A percentile compares a stretch with the other conserved stretches of the same genome.
phyloP scores from a whole-genome alignment of 2,797 vertebrate species.

The Melanogrammus aeglefinus region DNA sequence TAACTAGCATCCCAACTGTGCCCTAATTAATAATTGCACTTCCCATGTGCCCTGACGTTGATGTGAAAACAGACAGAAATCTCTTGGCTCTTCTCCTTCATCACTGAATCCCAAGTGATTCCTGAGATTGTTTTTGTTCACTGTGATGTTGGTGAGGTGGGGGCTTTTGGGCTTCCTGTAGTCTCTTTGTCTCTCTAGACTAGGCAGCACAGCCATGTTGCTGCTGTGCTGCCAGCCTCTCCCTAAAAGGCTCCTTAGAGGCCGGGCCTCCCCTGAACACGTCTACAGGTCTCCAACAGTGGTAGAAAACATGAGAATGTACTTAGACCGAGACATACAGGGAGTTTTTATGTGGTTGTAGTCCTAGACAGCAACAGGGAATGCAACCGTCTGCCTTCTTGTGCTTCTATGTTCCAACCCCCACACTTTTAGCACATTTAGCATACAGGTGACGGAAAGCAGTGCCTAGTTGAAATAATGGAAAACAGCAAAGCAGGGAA shows the following conservation, averaged over 20 bases:
- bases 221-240: slow-evolving; percentile 58
- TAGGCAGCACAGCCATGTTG: slow-evolving; percentile 59
- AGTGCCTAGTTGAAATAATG: slow-evolving; percentile 27
- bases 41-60: slow-evolving; percentile 53
- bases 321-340: slow-evolving; percentile 14
- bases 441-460: slow-evolving; percentile 55
- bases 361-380: slow-evolving; percentile 37
- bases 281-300: slow-evolving; percentile 26
- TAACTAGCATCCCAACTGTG: slow-evolving; percentile 56
- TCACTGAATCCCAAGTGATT: slow-evolving; percentile 73
- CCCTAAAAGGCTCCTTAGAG: slow-evolving; percentile 48
- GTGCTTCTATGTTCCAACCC: slow-evolving; percentile 40
- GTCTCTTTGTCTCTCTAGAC: slow-evolving; percentile 76
- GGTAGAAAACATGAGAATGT: slow-evolving; percentile 34
- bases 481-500: slow-evolving; percentile 20
- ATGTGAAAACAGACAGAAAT: slow-evolving; percentile 74
- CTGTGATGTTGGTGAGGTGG: slow-evolving; percentile 57
- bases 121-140: slow-evolving; percentile 77
- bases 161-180: slow-evolving; percentile 68
- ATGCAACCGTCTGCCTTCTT: slow-evolving; percentile 44
- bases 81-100: slow-evolving; percentile 65
- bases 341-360: slow-evolving; percentile 23
- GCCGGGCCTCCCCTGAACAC: slow-evolving; percentile 38
- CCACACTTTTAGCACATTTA: slow-evolving; percentile 50
- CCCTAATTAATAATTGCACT: slow-evolving; percentile 74